Percentiles rank a stretch among this genome's conserved stretches.
Conservation (phyloP, 2,888 invertebrate species). For the Ormyrus labotus region DNA sequence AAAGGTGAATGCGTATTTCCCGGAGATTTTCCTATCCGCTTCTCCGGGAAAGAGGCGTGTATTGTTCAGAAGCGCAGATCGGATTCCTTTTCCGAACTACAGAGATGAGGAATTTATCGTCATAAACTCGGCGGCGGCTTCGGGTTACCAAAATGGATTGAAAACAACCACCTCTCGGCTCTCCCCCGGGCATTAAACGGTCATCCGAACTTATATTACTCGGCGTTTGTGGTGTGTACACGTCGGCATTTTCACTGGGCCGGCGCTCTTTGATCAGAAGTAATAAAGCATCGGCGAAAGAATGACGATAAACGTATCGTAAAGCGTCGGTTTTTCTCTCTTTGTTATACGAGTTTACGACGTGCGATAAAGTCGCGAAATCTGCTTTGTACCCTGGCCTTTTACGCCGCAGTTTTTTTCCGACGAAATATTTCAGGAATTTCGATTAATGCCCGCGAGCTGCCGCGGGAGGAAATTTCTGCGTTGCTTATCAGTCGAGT, state of each 20-base stretch:
- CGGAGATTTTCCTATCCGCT: slow-evolving; percentile 8
- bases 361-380: slow-evolving; percentile 15
- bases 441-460: slow-evolving; percentile 3
- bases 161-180: slow-evolving; percentile 38
- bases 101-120: slow-evolving; percentile 49
- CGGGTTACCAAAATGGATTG: slow-evolving; percentile 48
- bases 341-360: background rate
- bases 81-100: slow-evolving; percentile 46
- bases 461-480: too few species aligned
- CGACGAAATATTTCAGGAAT: slow-evolving; percentile 24
- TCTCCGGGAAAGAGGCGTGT: background rate
- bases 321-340: slow-evolving; percentile 8
- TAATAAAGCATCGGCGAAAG: slow-evolving; percentile 41
- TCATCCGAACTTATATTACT: slow-evolving; percentile 30
- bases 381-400: background rate
- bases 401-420: background rate
- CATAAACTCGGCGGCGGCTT: slow-evolving; percentile 51
- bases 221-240: slow-evolving; percentile 4
- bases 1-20: slow-evolving; percentile 41
- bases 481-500: too few species aligned
- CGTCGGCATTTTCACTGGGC: background rate
- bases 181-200: slow-evolving; percentile 20
- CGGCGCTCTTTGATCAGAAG: slow-evolving; percentile 30
- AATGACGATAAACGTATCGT: slow-evolving; percentile 44
- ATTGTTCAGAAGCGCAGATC: slow-evolving; percentile 46